Base-by-base conservation (phyloP, 64 coral and sea anemone genomes). In the Trachythela sp. region DNA sequence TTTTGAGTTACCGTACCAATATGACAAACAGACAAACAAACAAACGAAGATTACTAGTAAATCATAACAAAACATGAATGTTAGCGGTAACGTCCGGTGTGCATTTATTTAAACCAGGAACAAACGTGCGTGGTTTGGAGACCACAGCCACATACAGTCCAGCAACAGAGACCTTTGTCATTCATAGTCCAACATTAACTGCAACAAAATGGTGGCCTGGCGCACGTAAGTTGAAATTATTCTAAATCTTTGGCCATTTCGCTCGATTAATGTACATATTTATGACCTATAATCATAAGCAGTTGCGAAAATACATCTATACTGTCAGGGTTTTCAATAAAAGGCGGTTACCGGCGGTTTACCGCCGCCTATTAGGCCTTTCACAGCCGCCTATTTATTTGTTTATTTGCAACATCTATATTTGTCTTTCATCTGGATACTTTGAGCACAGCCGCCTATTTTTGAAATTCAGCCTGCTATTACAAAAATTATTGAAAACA, bases 161-260 rank as follows among this genome's bases (percentile, higher is more conserved):
- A 15, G 83, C 39, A 83, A 90, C 80, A 8, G 86, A 97, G 50
- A 84, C 92, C 34, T 97, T 97, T 91, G 85, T 97, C 5, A 84
- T 97, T 7, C 90, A 97, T 75, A 90, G 87, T n/a, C 95, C 95
- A 70, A 59, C 90, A 89, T 84, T 89, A 0, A 85, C 95, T 84
- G 83, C 95, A 56, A 90, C 54, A 70, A 97, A 97, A 91, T 97
- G 95, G 95, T 97, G 95, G 95, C 95, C 95, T 67, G 95, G 95
- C 48, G 84, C 86, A 13, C 39, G 95, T 97, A 92, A 84, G 95
- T 94, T 36, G 30, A 0, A 17, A 11, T 41, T 42, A 56, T 14
- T 76, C 60, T 34, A 43, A 39, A 48, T 56, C 13, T 38, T 40
- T 18, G 26, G 13, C 13, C 13, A 15, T 52, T 52, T 11, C 13